Evolutionary conservation across 2,797 vertebrate species (phyloP).

Genomic region (Rhinoraja longicauda): DNA sequence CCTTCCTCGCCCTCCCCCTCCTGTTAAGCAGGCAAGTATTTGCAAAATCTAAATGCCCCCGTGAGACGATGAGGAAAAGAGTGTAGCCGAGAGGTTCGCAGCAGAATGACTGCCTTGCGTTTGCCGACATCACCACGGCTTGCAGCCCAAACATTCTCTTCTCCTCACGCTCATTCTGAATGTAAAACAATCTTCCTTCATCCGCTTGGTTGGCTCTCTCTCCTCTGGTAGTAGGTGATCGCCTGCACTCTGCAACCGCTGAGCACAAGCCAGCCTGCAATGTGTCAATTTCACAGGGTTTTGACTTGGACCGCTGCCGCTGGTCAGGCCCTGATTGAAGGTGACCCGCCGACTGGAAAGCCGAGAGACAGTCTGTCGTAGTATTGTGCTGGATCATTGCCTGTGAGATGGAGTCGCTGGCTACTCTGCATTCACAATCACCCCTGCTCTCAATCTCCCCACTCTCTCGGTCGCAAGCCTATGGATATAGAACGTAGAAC

Average conservation of each 20-base stretch:
- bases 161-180: slow-evolving; percentile 28
- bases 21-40: neutral
- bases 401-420: neutral
- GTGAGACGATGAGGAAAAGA: neutral
- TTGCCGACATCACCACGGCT: slow-evolving; percentile 10
- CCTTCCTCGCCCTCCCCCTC: too few relatives aligned
- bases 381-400: neutral
- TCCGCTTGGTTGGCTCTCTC: neutral
- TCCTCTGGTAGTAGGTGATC: neutral
- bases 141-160: neutral
- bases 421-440: too few relatives aligned
- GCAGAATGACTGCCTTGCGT: neutral
- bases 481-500: too few relatives aligned
- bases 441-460: neutral
- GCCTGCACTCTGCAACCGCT: neutral
- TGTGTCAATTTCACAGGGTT: slow-evolving; percentile 27
- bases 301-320: neutral
- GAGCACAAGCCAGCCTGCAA: neutral
- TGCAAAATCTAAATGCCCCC: neutral
- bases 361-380: neutral
- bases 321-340: neutral
- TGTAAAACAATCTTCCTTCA: slow-evolving; percentile 36
- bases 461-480: neutral
- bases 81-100: neutral
- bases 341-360: neutral